Conservation (phyloP, 1,140 invertebrate species). For the Sycobia sp. region DNA sequence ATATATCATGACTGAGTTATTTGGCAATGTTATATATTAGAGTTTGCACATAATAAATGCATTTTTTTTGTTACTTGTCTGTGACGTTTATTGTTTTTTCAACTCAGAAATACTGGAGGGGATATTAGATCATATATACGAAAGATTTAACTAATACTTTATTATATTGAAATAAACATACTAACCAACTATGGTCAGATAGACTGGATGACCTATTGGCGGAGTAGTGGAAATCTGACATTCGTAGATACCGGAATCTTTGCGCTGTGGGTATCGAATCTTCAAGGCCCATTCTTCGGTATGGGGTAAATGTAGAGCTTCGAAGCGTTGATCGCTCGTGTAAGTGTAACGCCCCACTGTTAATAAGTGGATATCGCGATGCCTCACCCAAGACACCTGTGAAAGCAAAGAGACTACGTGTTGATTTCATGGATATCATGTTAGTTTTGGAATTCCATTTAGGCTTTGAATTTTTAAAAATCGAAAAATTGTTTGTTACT, state of each 20-base stretch:
- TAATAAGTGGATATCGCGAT: slow-evolving; percentile 63
- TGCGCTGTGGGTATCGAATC: slow-evolving; percentile 70
- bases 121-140: no score
- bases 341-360: slow-evolving; percentile 68
- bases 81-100: no score
- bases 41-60: no score
- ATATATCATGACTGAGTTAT: no score
- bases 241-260: slow-evolving; percentile 77
- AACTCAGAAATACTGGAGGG: no score
- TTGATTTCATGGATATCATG: not conserved
- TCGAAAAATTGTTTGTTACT: no score
- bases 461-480: no score
- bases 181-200: slow-evolving; percentile 76
- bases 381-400: slow-evolving; percentile 68
- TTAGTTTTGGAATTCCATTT: no score
- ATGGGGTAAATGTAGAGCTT: slow-evolving; percentile 62
- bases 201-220: slow-evolving; percentile 73
- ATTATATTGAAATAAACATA: no score
- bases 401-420: slow-evolving; percentile 9
- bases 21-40: no score
- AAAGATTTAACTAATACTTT: no score
- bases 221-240: slow-evolving; percentile 83
- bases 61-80: no score
- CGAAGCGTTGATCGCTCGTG: slow-evolving; percentile 67
- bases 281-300: slow-evolving; percentile 69